Base-by-base conservation (phyloP, 2,113 vertebrate species). In the Spilogale gracilis region DNA sequence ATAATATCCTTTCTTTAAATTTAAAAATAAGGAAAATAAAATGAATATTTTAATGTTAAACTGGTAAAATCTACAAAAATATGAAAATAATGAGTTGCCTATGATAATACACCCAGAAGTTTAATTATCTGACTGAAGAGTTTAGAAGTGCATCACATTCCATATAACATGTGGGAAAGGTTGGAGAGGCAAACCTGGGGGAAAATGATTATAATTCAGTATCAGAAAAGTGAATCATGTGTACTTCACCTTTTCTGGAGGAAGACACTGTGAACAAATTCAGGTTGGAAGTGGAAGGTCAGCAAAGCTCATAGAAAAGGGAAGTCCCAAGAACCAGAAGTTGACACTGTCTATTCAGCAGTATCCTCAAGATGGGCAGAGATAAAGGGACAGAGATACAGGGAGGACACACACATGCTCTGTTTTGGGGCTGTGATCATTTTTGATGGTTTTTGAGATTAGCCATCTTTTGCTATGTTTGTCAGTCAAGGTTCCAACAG, bases 1-100 rank as follows among this genome's bases (percentile, higher is more conserved):
- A 61, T 18, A 94, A 6, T 79, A 76, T 80, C 5, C 12, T 67
- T 67, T 2, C 30, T 95, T 88, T 76, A 85, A 21, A 87, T 80
- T 94, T 88, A 76, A 73, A 89, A 90, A 7, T 48, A 91, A 87
- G 45, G 65, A n/a, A 82, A 91, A 80, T 58, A 95, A 90, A 65
- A 91, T 92, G 56, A 95, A 83, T 61, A 82, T 91, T 94, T 96
- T 87, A 81, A 67, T 94, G 73, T 82, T 69, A 81, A 87, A 67
- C 9, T 95, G 63, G 17, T 84, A 81, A 95, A 96, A 79, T 74
- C 8, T 54, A 89, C 45, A 78, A 23, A 56, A 56, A 67, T 45
- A 67, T 79, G 52, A 88, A 94, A 94, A 54, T 32, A 9, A 91
- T 78, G 81, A 86, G n/a, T 91, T 94, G 54, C 17, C 6, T 95